phyloP scores from a whole-genome alignment of 2,113 vertebrate species.

The Riparia riparia region DNA sequence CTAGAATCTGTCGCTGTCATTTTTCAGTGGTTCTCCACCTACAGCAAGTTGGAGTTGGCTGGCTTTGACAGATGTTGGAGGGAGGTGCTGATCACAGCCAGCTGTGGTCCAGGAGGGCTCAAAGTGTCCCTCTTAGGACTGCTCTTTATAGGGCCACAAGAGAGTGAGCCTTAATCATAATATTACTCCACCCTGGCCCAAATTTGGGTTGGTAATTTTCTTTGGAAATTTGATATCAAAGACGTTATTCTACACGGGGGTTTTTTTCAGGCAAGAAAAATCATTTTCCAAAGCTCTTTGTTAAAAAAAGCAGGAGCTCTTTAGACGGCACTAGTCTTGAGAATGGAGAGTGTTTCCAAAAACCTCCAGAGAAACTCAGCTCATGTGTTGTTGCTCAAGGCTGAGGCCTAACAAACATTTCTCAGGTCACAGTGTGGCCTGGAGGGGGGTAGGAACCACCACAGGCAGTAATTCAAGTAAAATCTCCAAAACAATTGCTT shows the following conservation, averaged over 20 bases:
- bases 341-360: background rate
- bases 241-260: background rate
- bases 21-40: background rate
- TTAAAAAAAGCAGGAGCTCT: accelerated
- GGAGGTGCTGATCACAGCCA: background rate
- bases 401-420: background rate
- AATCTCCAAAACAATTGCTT: background rate
- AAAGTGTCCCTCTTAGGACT: background rate
- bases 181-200: background rate
- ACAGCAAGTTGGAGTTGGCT: background rate
- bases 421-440: background rate
- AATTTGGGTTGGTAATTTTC: background rate
- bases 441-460: background rate
- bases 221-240: background rate
- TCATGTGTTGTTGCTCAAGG: background rate
- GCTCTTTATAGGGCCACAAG: background rate
- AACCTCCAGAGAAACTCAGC: background rate
- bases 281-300: background rate
- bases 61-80: background rate
- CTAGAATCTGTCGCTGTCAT: background rate
- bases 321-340: background rate
- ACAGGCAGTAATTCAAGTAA: background rate
- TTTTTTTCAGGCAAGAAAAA: background rate
- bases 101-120: background rate
- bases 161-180: background rate